These are phyloP conservation scores for Callyntrura sp. DNA, from an alignment of 2,888 invertebrate species.

Conservation along the genomic window DNA sequence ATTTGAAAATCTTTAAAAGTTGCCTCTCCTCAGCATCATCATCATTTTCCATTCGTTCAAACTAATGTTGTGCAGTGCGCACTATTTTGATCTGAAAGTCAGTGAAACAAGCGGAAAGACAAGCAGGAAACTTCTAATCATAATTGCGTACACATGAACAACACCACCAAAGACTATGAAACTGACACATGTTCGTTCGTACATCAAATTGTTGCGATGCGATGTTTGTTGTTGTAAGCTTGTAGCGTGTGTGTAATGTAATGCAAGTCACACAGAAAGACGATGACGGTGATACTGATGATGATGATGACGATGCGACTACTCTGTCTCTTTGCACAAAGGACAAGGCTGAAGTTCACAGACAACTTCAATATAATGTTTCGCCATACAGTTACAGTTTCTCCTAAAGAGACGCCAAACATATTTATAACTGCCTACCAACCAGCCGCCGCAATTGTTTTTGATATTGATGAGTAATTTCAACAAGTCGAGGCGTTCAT, in stretches of 20 bases:
- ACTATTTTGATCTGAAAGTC: not conserved
- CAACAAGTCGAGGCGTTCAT: too few species aligned
- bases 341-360: too few species aligned
- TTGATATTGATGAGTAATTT: too few species aligned
- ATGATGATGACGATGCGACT: not conserved
- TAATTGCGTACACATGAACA: not conserved
- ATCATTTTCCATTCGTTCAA: not conserved
- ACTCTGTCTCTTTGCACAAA: not conserved
- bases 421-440: too few species aligned
- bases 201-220: not conserved
- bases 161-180: not conserved
- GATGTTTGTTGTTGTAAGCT: too few species aligned
- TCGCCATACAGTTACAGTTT: too few species aligned
- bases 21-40: not conserved
- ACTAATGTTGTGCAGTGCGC: not conserved
- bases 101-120: constrained; percentile 23
- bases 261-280: not conserved
- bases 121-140: constrained; percentile 37
- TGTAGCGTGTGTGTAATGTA: not conserved
- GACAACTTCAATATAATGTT: too few species aligned
- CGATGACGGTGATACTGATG: not conserved
- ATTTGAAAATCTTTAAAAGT: not conserved
- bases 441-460: too few species aligned
- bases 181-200: constrained; percentile 1
- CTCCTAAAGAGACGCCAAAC: too few species aligned